Base-by-base conservation (phyloP, 2,113 vertebrate genomes). In the Monarcha castaneiventris region DNA sequence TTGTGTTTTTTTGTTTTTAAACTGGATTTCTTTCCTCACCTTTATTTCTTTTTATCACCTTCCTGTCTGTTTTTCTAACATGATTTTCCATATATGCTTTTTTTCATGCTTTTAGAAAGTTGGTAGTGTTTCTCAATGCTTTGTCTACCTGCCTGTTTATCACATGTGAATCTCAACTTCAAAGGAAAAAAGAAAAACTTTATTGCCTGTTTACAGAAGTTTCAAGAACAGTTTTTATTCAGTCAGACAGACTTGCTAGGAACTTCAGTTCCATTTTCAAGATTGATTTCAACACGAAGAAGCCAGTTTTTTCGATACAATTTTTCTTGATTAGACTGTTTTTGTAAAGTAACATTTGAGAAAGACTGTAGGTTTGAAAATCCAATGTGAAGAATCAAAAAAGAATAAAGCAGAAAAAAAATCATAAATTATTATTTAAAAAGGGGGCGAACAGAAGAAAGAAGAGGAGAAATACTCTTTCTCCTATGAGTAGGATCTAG, bases 231-330 rank as follows among this genome's bases (percentile, higher is more conserved):
- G 7, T 56, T 94, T 58, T 16, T 54, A 2, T 54, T 87, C 13
- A 43, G 21, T 7, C 48, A 77, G 14, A 29, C 19, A 41, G 13
- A 41, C 7, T 64, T 33, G 1, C 32, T 64, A 37, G 51, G 19
- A 73, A 10, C 8, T 64, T 62, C 0, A 0, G 4, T 71, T 81
- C 23, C 8, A 23, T 62, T 77, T 91, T 54, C 41, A 66, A 39
- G 18, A 33, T 10, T 46, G 16, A 59, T 59, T 77, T 74, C 35
- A 41, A 61, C 3, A 3, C 41, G 20, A 14, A 81, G 30, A 81
- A 54, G 26, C 1, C 0, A 0, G 7, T 27, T 41, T 83, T 77
- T 30, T 2, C 6, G 58, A 1, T 26, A 6, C 54, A 16, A 1
- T 27, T 89, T 33, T 66, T 84, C 22, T 32, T 26, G 5, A 30